phyloP scores from a whole-genome alignment of 2,888 invertebrate genomes.

The Monochamus alternatus region DNA sequence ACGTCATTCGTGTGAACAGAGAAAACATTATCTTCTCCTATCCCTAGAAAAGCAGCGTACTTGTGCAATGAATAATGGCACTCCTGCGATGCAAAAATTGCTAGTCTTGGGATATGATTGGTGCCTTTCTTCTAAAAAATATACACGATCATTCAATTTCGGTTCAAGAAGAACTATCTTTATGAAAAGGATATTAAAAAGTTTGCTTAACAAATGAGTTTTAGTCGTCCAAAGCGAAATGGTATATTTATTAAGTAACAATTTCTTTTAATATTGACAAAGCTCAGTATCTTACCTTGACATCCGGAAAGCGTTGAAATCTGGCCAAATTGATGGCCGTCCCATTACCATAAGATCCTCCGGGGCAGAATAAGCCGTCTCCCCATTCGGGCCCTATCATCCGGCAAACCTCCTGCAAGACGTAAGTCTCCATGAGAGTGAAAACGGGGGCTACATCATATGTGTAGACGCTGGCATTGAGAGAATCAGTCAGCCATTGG shows the following conservation, averaged over 20 bases:
- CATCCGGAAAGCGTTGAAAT: conserved; percentile 70
- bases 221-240: no score
- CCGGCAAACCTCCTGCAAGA: conserved; percentile 71
- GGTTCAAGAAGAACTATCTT: no score
- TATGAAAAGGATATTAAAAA: background rate
- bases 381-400: conserved; percentile 71
- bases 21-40: conserved; percentile 75
- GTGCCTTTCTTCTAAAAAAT: conserved; percentile 68
- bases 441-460: conserved; percentile 76
- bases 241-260: no score
- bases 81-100: conserved; percentile 74
- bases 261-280: no score
- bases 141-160: background rate
- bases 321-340: conserved; percentile 74
- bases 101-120: conserved; percentile 67
- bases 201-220: no score
- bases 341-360: conserved; percentile 76
- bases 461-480: conserved; percentile 74
- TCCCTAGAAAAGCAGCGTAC: conserved; percentile 74
- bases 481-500: conserved; percentile 72
- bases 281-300: conserved; percentile 66
- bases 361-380: conserved; percentile 74
- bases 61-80: conserved; percentile 77
- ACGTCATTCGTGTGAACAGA: conserved; percentile 69
- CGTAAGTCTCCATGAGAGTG: conserved; percentile 72